Evolutionary conservation across 1,140 invertebrate genomes (phyloP).

Genomic region (Drosophila bocki): DNA sequence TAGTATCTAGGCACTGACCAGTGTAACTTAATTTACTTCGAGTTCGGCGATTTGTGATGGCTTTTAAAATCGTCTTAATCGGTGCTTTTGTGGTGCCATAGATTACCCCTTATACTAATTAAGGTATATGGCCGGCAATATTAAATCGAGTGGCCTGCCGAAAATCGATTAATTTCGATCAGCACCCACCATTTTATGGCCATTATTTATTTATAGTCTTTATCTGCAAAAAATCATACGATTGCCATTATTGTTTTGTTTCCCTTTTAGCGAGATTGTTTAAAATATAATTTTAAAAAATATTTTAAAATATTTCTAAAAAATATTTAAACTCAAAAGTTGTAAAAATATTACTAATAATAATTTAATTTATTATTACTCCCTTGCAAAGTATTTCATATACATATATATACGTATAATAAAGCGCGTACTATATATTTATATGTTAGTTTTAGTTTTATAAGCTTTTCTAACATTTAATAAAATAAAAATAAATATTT

Average conservation of each 20-base stretch:
- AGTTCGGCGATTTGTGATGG: background rate
- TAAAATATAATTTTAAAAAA: background rate
- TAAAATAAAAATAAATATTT: no score
- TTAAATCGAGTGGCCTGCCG: slow-evolving; percentile 8
- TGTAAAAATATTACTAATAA: background rate
- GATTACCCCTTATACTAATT: slow-evolving; percentile 10
- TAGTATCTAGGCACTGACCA: background rate
- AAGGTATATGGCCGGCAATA: slow-evolving; percentile 10
- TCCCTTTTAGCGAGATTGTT: no score
- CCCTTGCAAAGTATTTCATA: no score
- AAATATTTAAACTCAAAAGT: background rate
- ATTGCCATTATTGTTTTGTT: background rate
- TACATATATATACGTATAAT: no score
- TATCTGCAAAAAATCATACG: slow-evolving; percentile 1
- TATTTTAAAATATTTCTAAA: background rate
- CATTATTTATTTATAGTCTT: slow-evolving; percentile 9
- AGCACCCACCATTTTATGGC: slow-evolving; percentile 11
- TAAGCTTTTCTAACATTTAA: no score
- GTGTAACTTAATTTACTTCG: background rate
- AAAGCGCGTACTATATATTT: no score
- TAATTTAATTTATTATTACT: background rate
- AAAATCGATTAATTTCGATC: slow-evolving; percentile 13
- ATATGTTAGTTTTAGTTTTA: no score
- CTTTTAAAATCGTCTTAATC: slow-evolving; percentile 6
- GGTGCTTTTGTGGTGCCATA: background rate